Evolutionary conservation across 2,797 vertebrate genomes (phyloP).

Genomic region (Melanotaenia trifasciata): DNA sequence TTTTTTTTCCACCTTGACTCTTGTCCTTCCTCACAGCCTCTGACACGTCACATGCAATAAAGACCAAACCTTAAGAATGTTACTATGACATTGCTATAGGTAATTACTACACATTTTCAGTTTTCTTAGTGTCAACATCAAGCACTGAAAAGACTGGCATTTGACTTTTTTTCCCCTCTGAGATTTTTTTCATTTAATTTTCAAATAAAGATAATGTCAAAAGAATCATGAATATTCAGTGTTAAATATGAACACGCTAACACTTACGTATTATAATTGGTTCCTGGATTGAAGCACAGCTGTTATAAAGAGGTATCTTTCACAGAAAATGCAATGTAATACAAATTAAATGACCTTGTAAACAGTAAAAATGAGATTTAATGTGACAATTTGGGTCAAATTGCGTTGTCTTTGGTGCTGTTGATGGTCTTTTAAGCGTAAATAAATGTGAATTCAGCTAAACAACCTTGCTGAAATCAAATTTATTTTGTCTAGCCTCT

Average conservation of each 20-base stretch:
- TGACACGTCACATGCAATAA: background rate
- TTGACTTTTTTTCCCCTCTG: background rate
- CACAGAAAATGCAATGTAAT: background rate
- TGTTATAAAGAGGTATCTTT: background rate
- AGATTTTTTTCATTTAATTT: background rate
- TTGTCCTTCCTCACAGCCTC: conserved; percentile 28
- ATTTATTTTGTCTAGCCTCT: background rate
- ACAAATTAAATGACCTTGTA: background rate
- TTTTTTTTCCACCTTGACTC: conserved; percentile 50
- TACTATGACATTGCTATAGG: background rate
- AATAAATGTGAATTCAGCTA: background rate
- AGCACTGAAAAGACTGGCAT: background rate
- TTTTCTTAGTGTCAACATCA: background rate
- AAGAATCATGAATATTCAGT: background rate
- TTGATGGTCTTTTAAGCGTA: background rate
- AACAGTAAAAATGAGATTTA: background rate
- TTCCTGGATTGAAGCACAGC: background rate
- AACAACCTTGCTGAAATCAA: conserved; percentile 9
- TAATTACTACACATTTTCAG: background rate
- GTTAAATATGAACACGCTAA: background rate
- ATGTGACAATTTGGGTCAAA: background rate
- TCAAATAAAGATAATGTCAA: conserved; percentile 1
- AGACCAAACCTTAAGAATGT: background rate
- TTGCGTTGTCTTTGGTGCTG: background rate
- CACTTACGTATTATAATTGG: too few relatives aligned